Evolutionary conservation across 2,113 vertebrate genomes (phyloP).

Genomic region (Sapajus apella): DNA sequence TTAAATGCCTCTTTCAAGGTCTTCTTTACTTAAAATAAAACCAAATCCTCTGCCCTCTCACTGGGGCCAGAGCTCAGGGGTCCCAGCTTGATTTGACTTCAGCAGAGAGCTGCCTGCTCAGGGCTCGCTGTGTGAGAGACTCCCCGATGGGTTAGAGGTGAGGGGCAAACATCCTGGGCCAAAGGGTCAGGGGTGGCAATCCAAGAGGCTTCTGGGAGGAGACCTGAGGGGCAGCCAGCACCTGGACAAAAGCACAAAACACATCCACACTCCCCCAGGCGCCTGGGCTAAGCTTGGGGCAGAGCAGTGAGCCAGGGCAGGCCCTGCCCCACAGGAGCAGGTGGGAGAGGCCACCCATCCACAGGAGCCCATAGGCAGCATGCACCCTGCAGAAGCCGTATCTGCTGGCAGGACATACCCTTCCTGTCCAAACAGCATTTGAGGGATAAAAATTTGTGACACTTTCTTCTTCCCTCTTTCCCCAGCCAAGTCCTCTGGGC

Average conservation of each 20-base stretch:
- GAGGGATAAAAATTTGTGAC: background rate
- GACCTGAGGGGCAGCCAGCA: no score
- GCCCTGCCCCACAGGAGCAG: no score
- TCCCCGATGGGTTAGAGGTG: accelerated
- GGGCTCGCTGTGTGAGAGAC: accelerated
- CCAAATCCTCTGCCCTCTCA: background rate
- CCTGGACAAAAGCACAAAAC: background rate
- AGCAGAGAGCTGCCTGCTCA: background rate
- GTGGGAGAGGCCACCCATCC: accelerated
- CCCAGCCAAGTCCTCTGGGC: background rate
- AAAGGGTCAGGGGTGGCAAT: no score
- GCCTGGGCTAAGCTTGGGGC: background rate
- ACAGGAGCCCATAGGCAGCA: background rate
- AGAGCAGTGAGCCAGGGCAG: background rate
- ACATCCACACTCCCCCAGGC: background rate
- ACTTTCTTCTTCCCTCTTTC: no score
- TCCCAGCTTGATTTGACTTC: background rate
- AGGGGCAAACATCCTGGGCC: background rate
- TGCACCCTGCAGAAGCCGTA: accelerated
- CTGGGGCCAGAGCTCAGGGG: background rate
- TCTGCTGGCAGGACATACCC: background rate
- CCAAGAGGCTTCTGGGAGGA: background rate
- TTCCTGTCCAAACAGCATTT: background rate
- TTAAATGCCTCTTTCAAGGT: background rate
- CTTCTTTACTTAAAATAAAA: slow-evolving; percentile 21